Base-by-base conservation (phyloP, 2,113 vertebrate genomes). In the Verasper variegatus region DNA sequence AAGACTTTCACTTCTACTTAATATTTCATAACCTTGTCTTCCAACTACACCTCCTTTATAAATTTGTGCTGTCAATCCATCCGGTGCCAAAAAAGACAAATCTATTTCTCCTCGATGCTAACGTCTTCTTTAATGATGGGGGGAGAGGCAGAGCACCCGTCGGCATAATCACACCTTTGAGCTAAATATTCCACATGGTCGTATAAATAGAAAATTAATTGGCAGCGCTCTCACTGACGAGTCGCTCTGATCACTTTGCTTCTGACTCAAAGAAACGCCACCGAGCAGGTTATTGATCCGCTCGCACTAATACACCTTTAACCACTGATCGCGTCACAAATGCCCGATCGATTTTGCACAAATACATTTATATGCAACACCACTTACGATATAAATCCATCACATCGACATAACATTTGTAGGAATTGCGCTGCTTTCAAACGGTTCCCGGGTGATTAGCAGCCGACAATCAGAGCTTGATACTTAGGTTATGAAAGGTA, bases 151-250 rank as follows among this genome's bases (percentile, higher is more conserved):
- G 84, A 83, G 84, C 89, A 62, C 87, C 89, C 71, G 52, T 52
- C 58, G 77, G 81, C 81, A 81, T 85, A 82, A 92, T 90, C 81
- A 86, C 90, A 91, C 89, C 90, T 90, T 78, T 74, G 84, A 65
- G 80, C 59, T 45, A 49, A 68, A 83, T 81, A 83, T 81, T 75
- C 77, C 72, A 72, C 60, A 54, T 8, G 74, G 63, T 64, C 18
- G 1, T 72, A 90, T 90, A 76, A 91, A 90, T 86, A 88, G 86
- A 88, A 90, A 89, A 87, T 74, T 69, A 90, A 90, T 77, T 83
- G 83, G 70, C 83, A 60, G 70, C 42, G 74, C 67, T 86, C 68
- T 10, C 49, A 52, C 69, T 1, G 74, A 80, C n/a, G 80, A 84
- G 61, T 78, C 26, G 12, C 76, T 78, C 81, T 76, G 77, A 91